Percentiles rank a stretch among this genome's conserved stretches.
phyloP scores from a whole-genome alignment of 2,113 vertebrate species.

The Fulica atra region DNA sequence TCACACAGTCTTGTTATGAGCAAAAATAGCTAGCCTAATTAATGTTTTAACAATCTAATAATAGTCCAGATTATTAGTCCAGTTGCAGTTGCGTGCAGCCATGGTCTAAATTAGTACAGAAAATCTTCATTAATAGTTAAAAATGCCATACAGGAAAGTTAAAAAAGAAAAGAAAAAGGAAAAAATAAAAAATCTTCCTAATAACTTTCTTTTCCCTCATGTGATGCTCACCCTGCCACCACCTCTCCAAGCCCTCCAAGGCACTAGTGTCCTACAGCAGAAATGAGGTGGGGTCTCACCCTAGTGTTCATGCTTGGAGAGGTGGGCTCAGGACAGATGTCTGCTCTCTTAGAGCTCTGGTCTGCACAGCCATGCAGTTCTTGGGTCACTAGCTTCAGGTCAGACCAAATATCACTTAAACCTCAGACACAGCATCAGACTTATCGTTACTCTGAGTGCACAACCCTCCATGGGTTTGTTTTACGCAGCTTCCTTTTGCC shows the following conservation, averaged over 20 bases:
- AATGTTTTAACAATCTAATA: constrained; percentile 62
- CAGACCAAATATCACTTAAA: neutral
- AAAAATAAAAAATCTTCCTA: neutral
- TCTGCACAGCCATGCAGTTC: too few species aligned
- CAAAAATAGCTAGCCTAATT: constrained; percentile 52
- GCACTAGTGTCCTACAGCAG: neutral
- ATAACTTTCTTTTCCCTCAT: accelerated
- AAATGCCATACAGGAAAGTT: neutral
- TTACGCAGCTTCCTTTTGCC: neutral
- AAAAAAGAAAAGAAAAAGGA: neutral
- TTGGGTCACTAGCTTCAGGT: neutral
- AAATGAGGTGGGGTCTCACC: neutral
- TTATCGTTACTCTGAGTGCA: neutral
- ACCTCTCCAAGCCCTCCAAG: neutral
- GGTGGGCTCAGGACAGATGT: neutral
- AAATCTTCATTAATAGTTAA: constrained; percentile 59
- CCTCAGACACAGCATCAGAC: neutral
- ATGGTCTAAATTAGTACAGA: constrained; percentile 10
- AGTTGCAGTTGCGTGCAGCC: neutral
- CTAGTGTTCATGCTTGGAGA: neutral
- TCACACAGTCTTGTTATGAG: neutral
- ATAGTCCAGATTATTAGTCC: constrained; percentile 47
- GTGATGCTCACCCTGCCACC: neutral
- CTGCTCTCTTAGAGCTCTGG: neutral
- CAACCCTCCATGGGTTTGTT: neutral